Percentiles rank a stretch among this genome's conserved stretches.
phyloP scores from a whole-genome alignment of 1,140 invertebrate genomes.

The Drosophila sucinea region DNA sequence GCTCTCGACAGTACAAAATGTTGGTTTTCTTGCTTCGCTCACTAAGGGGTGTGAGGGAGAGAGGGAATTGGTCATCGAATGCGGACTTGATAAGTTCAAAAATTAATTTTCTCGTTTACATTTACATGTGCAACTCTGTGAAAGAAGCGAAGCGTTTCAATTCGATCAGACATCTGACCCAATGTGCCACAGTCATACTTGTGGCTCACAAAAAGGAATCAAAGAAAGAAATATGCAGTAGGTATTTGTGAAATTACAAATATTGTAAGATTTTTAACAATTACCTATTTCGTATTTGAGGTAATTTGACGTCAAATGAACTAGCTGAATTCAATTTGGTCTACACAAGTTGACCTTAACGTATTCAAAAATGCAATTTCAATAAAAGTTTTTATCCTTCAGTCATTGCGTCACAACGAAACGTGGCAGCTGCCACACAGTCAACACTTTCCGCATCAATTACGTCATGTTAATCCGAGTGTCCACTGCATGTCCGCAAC shows the following conservation, averaged over 20 bases:
- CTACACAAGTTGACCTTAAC: slow-evolving; percentile 25
- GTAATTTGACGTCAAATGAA: not conserved
- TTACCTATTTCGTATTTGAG: not conserved
- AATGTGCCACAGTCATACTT: slow-evolving; percentile 30
- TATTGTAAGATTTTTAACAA: too few relatives aligned
- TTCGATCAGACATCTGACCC: slow-evolving; percentile 50
- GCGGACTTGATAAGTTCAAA: slow-evolving; percentile 49
- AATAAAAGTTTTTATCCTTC: slow-evolving; percentile 40
- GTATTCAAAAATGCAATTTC: slow-evolving; percentile 64
- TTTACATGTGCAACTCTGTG: slow-evolving; percentile 3
- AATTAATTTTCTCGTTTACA: slow-evolving; percentile 43
- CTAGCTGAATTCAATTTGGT: slow-evolving; percentile 16
- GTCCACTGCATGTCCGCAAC: slow-evolving; percentile 82
- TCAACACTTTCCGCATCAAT: slow-evolving; percentile 82
- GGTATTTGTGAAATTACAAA: too few relatives aligned
- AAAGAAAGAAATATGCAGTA: not conserved
- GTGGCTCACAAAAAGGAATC: slow-evolving; percentile 1
- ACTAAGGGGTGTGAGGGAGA: not conserved
- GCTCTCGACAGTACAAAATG: slow-evolving; percentile 72
- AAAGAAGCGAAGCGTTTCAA: slow-evolving; percentile 46
- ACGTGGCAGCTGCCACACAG: slow-evolving; percentile 70
- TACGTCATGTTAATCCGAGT: slow-evolving; percentile 82
- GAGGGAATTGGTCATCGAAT: slow-evolving; percentile 31
- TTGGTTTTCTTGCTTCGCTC: slow-evolving; percentile 39
- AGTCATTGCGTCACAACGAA: not conserved